Evolutionary conservation across 2,113 vertebrate species (phyloP), one percentile per base, ranked within the genome.

Genomic region (Passer domesticus): DNA sequence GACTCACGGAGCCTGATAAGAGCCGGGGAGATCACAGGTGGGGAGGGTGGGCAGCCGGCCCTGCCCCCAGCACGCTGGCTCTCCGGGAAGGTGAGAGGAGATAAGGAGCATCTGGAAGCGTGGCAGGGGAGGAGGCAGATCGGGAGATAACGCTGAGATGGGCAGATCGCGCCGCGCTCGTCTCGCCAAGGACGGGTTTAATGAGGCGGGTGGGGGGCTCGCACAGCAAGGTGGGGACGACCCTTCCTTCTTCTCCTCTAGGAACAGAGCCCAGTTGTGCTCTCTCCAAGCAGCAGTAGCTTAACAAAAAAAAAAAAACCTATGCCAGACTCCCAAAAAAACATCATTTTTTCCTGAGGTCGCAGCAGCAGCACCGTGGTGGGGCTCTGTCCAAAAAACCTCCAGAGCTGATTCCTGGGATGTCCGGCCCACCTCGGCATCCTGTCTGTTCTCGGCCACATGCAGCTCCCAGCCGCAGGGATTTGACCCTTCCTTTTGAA

Each of bases 71-170:
- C 6, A 1, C 2, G 5, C 74, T 1, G 35, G 56, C 33, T 78
- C n/a, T 43, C 43, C 2, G 76, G 75, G 74, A 83, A 96, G 82
- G 95, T 90, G 90, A 89, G 82, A 55, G n/a, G 49, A 95, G 96
- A 94, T 92, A 95, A 93, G 94, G 67, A 85, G 66, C 90, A 52
- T 64, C 60, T 31, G 78, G 93, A 43, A 92, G 82, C 13, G 2
- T 8, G 64, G 88, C 50, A 3, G 88, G 39, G 55, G 59, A 59
- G 49, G 53, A 89, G 64, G 68, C 43, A 80, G 89, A 95, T 89
- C 8, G 56, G n/a, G 87, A 96, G 93, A 96, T 90, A 94, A 68
- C 0, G 12, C 30, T 0, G 13, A 64, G 92, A 90, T 76, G 87
- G 74, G 70, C 78, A 93, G 90, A 84, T 76, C 53, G 60, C 8